A percentile compares a stretch with the other conserved stretches of the same genome.
These are phyloP conservation scores for Papilio helenus DNA, from an alignment of 1,140 invertebrate species.

Conservation along the genomic window DNA sequence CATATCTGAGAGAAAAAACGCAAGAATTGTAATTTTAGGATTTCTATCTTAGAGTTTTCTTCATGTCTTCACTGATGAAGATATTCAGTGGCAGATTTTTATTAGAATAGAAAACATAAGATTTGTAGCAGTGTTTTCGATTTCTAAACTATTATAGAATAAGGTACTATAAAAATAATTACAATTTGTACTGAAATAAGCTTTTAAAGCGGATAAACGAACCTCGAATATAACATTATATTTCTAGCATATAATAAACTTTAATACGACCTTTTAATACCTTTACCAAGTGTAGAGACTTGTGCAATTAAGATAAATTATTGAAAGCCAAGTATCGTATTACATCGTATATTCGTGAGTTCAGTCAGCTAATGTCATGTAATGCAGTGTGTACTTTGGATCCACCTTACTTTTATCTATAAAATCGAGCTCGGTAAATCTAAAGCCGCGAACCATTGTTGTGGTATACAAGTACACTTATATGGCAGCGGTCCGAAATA, in stretches of 20 bases:
- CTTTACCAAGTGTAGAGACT: background rate
- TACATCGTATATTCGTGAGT: constrained; percentile 10
- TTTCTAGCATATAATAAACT: background rate
- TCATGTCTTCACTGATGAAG: background rate
- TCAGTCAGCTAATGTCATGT: constrained; percentile 29
- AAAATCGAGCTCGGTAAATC: constrained; percentile 79
- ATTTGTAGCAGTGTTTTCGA: background rate
- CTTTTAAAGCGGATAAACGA: background rate
- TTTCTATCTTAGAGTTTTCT: constrained; percentile 8
- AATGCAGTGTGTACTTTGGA: constrained; percentile 27
- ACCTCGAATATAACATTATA: background rate
- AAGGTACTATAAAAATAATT: background rate
- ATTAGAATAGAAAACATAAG: background rate
- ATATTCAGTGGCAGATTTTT: background rate
- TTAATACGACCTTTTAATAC: background rate
- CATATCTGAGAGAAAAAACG: constrained; percentile 9
- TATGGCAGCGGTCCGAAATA: constrained; percentile 79
- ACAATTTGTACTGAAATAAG: background rate
- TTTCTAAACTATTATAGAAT: background rate
- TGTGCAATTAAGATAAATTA: constrained; percentile 24
- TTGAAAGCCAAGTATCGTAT: background rate
- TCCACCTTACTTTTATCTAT: constrained; percentile 73
- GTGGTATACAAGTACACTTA: constrained; percentile 70
- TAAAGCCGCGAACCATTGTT: constrained; percentile 71
- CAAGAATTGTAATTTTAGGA: background rate